These are phyloP conservation scores for Nephrotoma appendiculata DNA, from an alignment of 2,888 invertebrate species.

Conservation along the genomic window DNA sequence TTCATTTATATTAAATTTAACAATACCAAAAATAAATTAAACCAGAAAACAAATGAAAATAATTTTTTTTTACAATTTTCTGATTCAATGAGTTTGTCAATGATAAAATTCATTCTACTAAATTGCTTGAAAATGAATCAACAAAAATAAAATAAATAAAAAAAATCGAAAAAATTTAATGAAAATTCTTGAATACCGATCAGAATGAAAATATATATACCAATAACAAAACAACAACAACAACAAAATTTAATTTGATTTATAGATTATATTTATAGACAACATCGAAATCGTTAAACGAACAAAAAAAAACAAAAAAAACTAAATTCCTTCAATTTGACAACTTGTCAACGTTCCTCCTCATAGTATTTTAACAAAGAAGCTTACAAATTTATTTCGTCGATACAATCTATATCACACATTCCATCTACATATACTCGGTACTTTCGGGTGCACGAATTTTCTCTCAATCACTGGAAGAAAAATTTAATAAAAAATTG, in stretches of 20 bases:
- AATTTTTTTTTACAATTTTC: neutral
- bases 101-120: neutral
- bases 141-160: neutral
- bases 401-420: no score
- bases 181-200: neutral
- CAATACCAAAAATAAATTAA: neutral
- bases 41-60: neutral
- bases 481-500: neutral
- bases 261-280: neutral
- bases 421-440: no score
- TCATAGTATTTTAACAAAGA: neutral
- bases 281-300: neutral
- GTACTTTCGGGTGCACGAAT: neutral
- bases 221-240: neutral
- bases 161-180: neutral
- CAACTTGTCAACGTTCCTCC: neutral
- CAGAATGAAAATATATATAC: neutral
- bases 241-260: neutral
- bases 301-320: neutral
- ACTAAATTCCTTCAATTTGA: neutral
- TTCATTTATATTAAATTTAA: neutral
- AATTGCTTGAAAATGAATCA: neutral
- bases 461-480: neutral
- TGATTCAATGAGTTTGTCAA: neutral
- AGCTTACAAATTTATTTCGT: neutral